Conservation (phyloP, 2,888 invertebrate species). For the Cephalotes varians region DNA sequence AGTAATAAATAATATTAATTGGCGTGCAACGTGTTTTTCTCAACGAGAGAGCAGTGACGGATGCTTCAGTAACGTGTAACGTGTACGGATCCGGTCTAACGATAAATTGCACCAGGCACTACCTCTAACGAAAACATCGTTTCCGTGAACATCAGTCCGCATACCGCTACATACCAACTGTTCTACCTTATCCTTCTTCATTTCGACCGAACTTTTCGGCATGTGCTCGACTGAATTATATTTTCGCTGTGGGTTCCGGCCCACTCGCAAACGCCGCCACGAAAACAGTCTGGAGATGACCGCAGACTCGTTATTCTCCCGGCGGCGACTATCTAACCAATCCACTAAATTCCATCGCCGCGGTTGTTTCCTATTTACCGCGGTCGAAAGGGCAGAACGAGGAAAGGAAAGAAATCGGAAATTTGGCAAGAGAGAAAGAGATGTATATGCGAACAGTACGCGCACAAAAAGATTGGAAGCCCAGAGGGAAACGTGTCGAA, state of each 20-base stretch:
- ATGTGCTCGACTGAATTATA: slow-evolving; percentile 36
- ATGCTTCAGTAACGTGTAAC: slow-evolving; percentile 25
- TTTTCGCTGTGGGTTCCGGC: slow-evolving; percentile 28
- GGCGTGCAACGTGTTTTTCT: slow-evolving; percentile 16
- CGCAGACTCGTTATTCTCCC: slow-evolving; percentile 55
- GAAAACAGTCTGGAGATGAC: slow-evolving; percentile 39
- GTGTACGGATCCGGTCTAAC: slow-evolving; percentile 39
- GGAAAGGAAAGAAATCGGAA: background rate
- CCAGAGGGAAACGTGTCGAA: slow-evolving; percentile 18
- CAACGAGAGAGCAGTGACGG: slow-evolving; percentile 20
- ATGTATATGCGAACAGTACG: background rate
- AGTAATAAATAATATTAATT: slow-evolving; percentile 15
- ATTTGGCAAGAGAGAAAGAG: background rate
- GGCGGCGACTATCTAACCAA: slow-evolving; percentile 49
- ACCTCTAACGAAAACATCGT: slow-evolving; percentile 40
- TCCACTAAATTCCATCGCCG: slow-evolving; percentile 48
- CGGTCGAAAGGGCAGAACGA: background rate
- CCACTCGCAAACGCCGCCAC: slow-evolving; percentile 22
- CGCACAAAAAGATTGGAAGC: background rate
- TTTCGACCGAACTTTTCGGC: slow-evolving; percentile 47
- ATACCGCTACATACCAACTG: slow-evolving; percentile 20
- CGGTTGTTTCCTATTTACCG: slow-evolving; percentile 60
- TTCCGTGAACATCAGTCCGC: slow-evolving; percentile 28
- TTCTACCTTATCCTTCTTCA: slow-evolving; percentile 37
- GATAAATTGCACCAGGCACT: slow-evolving; percentile 45